A percentile compares a stretch with the other conserved stretches of the same genome.
These are phyloP conservation scores for Alectoris magna DNA, from an alignment of 2,797 vertebrate genomes.

Conservation along the genomic window DNA sequence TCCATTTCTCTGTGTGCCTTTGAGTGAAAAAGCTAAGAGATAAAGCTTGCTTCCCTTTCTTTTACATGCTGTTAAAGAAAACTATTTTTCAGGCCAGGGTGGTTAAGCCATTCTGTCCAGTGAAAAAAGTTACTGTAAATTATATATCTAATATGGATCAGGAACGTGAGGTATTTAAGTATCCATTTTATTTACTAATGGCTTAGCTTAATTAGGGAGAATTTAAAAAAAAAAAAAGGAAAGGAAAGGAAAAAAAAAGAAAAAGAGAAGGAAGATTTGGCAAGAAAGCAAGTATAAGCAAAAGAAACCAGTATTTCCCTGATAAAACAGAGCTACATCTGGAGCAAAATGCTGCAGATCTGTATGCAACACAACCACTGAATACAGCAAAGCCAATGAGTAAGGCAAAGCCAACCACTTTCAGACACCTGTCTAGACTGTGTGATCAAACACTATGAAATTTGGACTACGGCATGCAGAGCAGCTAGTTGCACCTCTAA, in stretches of 20 bases:
- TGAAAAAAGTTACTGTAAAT: conserved; percentile 7
- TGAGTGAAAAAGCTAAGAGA: not conserved
- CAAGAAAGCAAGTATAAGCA: not conserved
- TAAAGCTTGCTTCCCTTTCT: not conserved
- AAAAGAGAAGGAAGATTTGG: not conserved
- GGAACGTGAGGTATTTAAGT: not conserved
- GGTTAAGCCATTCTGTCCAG: not conserved
- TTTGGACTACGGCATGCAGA: fast-evolving
- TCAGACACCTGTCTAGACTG: not conserved
- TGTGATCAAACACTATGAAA: not conserved
- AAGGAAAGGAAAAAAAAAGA: no score
- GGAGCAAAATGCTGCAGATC: not conserved
- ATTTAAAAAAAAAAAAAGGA: not conserved
- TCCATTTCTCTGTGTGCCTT: not conserved
- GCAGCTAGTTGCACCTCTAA: not conserved
- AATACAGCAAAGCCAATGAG: not conserved
- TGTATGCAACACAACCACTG: not conserved
- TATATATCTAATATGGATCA: not conserved
- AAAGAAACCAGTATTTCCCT: not conserved
- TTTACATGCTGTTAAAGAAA: not conserved
- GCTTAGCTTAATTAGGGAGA: not conserved
- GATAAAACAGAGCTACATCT: not conserved
- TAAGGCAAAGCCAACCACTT: not conserved
- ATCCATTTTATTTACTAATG: not conserved
- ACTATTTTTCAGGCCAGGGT: not conserved